These are phyloP conservation scores for Xestia xanthographa DNA, from an alignment of 2,888 invertebrate species.

Conservation along the genomic window DNA sequence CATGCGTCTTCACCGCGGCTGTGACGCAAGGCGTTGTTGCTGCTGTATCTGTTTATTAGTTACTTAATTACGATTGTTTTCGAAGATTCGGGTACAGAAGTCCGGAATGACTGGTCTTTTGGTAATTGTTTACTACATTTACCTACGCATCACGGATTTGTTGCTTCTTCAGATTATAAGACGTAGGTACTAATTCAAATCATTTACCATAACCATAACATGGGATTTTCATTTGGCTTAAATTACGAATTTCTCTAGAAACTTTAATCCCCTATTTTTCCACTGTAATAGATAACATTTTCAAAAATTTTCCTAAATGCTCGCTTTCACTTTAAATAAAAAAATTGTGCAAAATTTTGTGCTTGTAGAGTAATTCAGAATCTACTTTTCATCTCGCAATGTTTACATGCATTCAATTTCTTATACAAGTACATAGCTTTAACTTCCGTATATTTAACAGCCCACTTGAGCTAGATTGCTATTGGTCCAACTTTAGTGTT, in stretches of 20 bases:
- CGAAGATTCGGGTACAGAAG: not conserved
- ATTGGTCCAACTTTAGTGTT: not conserved
- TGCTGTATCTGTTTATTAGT: constrained; percentile 35
- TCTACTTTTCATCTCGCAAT: not conserved
- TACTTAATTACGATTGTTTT: constrained; percentile 15
- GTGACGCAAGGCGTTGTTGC: constrained; percentile 47
- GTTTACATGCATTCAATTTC: not conserved
- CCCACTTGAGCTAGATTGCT: not conserved
- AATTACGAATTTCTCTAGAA: not conserved
- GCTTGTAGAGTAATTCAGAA: not conserved
- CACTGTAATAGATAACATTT: not conserved
- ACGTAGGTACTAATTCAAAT: not conserved
- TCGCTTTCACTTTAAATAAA: not conserved
- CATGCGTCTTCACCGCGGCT: constrained; percentile 45
- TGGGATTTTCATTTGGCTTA: not conserved
- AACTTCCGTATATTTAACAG: not conserved
- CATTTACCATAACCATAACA: not conserved
- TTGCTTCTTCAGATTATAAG: not conserved
- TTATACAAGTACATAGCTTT: not conserved
- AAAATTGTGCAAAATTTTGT: not conserved
- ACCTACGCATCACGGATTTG: not conserved
- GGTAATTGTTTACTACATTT: not conserved
- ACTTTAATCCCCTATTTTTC: not conserved
- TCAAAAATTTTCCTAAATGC: not conserved
- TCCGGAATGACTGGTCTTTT: not conserved